These are phyloP conservation scores for Andrena cerasifolii DNA, from an alignment of 1,140 invertebrate genomes.

Conservation along the genomic window DNA sequence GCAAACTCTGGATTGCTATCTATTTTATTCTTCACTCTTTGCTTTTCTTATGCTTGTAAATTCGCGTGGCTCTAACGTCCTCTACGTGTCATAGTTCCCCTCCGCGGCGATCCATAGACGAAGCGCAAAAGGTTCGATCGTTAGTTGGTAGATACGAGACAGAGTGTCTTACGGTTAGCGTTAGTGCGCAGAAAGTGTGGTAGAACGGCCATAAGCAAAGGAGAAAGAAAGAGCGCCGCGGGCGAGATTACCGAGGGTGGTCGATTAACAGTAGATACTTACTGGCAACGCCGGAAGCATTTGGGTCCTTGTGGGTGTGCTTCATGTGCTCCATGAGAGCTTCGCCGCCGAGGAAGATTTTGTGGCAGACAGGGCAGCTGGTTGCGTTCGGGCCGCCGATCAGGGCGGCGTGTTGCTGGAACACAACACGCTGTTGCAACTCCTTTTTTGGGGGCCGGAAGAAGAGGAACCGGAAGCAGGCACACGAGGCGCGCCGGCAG, in stretches of 20 bases:
- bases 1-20: no score
- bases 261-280: conserved; percentile 84
- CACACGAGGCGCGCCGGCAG: conserved; percentile 70
- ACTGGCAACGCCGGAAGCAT: conserved; percentile 93
- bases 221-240: conserved; percentile 54
- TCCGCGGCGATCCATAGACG: not conserved
- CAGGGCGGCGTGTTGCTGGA: conserved; percentile 96
- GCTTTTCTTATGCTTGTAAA: no score
- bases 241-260: conserved; percentile 55
- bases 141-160: conserved; percentile 18
- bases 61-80: no score
- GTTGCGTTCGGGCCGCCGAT: conserved; percentile 94
- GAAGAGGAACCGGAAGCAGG: conserved; percentile 71
- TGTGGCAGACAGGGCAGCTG: conserved; percentile 95
- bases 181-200: not conserved
- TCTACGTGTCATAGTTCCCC: no score
- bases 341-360: conserved; percentile 95
- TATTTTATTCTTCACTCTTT: not conserved
- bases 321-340: conserved; percentile 98
- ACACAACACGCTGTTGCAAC: conserved; percentile 93
- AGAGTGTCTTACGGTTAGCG: not conserved
- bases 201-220: conserved; percentile 4
- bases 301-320: conserved; percentile 95
- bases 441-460: conserved; percentile 84
- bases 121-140: conserved; percentile 1